Evolutionary conservation across 30 jellyfish, hydroid and myxozoan genomes (phyloP).

Genomic region (Hydra vulgaris): DNA sequence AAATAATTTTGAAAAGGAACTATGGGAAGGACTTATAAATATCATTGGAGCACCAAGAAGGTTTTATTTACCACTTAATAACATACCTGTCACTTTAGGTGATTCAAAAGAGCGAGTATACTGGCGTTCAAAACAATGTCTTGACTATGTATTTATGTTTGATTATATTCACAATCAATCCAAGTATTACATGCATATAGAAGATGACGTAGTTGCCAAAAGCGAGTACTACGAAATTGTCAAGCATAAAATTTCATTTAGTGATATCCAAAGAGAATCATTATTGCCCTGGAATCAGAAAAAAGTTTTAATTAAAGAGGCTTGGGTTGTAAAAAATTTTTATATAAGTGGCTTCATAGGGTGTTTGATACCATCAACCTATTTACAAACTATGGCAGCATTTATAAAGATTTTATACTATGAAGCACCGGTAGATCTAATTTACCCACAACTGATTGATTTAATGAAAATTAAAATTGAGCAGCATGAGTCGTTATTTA

Average conservation of each 20-base stretch:
- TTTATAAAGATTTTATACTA: conserved; percentile 24
- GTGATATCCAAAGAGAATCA: background rate
- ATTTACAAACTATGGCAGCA: conserved; percentile 28
- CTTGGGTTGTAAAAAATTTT: conserved; percentile 32
- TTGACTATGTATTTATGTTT: conserved; percentile 51
- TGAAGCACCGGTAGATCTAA: conserved; percentile 48
- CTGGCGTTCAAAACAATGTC: conserved; percentile 61
- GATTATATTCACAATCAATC: conserved; percentile 37
- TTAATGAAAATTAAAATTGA: background rate
- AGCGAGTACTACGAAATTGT: conserved; percentile 27
- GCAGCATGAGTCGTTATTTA: conserved; percentile 21
- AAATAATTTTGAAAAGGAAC: conserved; percentile 2
- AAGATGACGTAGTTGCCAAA: conserved; percentile 46
- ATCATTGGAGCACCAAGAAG: conserved; percentile 45
- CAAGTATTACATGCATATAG: conserved; percentile 51
- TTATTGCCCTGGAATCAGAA: background rate
- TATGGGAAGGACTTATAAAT: conserved; percentile 33
- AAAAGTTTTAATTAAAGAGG: background rate
- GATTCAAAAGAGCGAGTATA: conserved; percentile 34
- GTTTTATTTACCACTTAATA: conserved; percentile 27
- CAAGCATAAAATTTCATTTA: conserved; percentile 13
- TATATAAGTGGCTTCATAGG: conserved; percentile 64
- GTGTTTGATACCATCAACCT: conserved; percentile 21
- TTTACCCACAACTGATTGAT: conserved; percentile 10
- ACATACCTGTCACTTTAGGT: conserved; percentile 34